Base-by-base conservation (phyloP, 2,797 vertebrate species). In the Sternarchorhynchus goeldii region DNA sequence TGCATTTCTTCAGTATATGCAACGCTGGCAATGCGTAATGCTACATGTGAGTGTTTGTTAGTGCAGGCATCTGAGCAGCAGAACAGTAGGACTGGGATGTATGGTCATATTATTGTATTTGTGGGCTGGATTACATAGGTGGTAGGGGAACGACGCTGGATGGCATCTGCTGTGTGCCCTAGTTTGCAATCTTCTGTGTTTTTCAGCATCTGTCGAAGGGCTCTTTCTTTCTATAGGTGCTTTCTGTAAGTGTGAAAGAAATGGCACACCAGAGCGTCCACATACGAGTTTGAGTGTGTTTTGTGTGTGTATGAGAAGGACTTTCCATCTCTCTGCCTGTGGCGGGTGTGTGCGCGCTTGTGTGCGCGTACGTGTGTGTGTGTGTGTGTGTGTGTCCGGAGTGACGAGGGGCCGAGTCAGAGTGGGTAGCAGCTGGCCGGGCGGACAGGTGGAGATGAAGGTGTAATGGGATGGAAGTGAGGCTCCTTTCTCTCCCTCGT, bases 401-500 rank as follows among this genome's bases (percentile, higher is more conserved):
- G 20, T 6, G 10, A n/a, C 53, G 12, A 20, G 63, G 50, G 62
- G 71, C 78, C 81, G 81, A 78, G 73, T 82, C 36, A 69, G 74
- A 76, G 81, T 77, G 84, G 82, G 84, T 79, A 83, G 84, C 84
- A 85, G 84, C 84, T 85, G 84, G 82, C 67, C 77, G 78, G 81
- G 74, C 74, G 79, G 82, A 67, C 79, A 80, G 82, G 76, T 80
- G 82, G 72, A 83, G 82, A 85, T 85, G 84, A 83, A 77, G 82
- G 80, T 86, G 84, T 86, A 86, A 86, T 88, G 84, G 85, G 81
- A 84, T 88, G 84, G 81, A 86, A 83, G 78, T 75, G 75, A 70
- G 69, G 79, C 78, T 75, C 81, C 76, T 78, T 77, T 85, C 79
- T 84, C 82, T 77, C 82, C 75, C 79, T 83, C 81, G 74, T 76